Evolutionary conservation across 2,113 vertebrate species (phyloP).

Genomic region (Gasterosteus nipponicus): DNA sequence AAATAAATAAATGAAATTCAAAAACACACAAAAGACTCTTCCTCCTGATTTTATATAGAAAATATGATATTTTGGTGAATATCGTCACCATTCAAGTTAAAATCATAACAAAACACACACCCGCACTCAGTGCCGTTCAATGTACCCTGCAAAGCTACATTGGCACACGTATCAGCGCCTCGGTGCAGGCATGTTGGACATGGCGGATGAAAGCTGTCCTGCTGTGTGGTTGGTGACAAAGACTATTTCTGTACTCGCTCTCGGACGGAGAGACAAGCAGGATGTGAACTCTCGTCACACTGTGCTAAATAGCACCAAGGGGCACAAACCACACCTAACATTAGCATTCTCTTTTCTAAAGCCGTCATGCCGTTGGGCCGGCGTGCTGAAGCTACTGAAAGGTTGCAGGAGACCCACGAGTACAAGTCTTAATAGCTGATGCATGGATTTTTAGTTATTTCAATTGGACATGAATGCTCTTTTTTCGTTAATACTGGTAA

Average conservation of each 20-base stretch:
- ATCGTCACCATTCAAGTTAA: neutral
- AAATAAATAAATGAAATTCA: neutral
- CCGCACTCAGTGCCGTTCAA: constrained; percentile 3
- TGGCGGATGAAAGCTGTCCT: constrained; percentile 64
- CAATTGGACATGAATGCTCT: neutral
- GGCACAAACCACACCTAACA: constrained; percentile 57
- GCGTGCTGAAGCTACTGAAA: constrained; percentile 32
- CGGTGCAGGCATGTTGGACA: constrained; percentile 54
- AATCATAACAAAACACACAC: neutral
- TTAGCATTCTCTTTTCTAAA: constrained; percentile 56
- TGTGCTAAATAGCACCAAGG: constrained; percentile 58
- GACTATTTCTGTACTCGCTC: constrained; percentile 70
- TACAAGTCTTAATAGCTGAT: constrained; percentile 18
- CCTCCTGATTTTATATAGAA: neutral
- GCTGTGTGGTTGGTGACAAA: constrained; percentile 63
- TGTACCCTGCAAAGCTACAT: constrained; percentile 8
- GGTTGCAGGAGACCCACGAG: constrained; percentile 40
- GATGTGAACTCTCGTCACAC: constrained; percentile 65
- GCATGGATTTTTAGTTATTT: neutral
- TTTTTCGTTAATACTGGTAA: neutral
- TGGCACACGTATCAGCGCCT: constrained; percentile 36
- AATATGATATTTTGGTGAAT: neutral
- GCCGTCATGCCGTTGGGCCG: constrained; percentile 42
- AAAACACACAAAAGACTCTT: neutral
- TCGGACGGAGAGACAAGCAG: constrained; percentile 47